phyloP scores from a whole-genome alignment of 2,797 vertebrate genomes.

The Gambusia yucatana region DNA sequence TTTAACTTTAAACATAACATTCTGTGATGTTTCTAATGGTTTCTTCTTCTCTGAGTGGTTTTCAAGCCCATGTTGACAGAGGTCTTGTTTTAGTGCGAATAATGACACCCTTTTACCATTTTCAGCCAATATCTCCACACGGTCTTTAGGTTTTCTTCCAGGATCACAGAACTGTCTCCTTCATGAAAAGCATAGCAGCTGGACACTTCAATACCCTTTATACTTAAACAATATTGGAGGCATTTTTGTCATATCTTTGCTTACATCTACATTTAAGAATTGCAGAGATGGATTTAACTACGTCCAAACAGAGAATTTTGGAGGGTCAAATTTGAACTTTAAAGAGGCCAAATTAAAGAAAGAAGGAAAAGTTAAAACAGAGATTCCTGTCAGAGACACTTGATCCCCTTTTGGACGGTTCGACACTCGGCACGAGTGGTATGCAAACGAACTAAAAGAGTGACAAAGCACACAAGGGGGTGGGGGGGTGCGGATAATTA shows the following conservation, averaged over 20 bases:
- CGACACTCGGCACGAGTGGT: slow-evolving; percentile 20
- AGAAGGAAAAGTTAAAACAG: slow-evolving; percentile 23
- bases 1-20: not conserved
- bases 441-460: slow-evolving; percentile 44
- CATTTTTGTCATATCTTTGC: not conserved
- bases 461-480: slow-evolving; percentile 56
- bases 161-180: not conserved
- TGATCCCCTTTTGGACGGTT: slow-evolving; percentile 25
- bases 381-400: slow-evolving; percentile 27
- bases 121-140: not conserved
- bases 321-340: slow-evolving; percentile 15
- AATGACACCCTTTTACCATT: not conserved
- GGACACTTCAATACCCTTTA: too few species aligned
- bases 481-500: slow-evolving; percentile 53
- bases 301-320: slow-evolving; percentile 6
- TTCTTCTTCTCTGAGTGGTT: not conserved
- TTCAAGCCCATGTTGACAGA: not conserved
- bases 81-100: not conserved
- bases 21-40: not conserved
- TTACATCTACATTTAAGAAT: not conserved
- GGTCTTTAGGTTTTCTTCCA: not conserved
- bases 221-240: not conserved
- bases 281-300: not conserved
- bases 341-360: not conserved
- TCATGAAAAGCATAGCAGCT: not conserved